Evolutionary conservation across 2,888 invertebrate genomes (phyloP).

Genomic region (Polyommatus iphigenia): DNA sequence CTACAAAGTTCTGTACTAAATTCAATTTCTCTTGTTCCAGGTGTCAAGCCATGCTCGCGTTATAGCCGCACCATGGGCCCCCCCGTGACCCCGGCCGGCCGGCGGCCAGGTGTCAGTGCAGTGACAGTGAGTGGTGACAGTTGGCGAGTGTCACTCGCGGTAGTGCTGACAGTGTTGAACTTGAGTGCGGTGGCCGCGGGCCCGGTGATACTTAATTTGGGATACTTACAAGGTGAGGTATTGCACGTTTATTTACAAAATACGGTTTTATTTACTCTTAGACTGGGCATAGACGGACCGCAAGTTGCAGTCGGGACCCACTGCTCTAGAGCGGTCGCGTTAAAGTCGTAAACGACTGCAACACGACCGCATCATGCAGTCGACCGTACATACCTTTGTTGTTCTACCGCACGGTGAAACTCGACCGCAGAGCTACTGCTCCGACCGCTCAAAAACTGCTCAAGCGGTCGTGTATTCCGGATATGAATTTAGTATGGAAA

Average conservation of each 20-base stretch:
- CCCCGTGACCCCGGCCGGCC: conserved; percentile 60
- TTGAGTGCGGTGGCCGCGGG: conserved; percentile 60
- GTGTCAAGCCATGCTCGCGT: conserved; percentile 42
- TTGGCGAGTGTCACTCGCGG: conserved; percentile 55
- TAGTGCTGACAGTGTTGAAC: conserved; percentile 61
- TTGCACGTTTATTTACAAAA: not conserved
- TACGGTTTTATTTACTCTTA: no score
- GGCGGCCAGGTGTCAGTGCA: conserved; percentile 40
- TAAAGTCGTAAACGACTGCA: no score
- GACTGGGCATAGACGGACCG: no score
- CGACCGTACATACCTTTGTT: no score
- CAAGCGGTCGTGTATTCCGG: no score
- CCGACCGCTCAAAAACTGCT: no score
- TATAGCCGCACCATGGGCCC: conserved; percentile 66
- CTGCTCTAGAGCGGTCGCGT: no score
- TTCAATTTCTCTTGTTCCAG: conserved; percentile 54
- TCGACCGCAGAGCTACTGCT: no score
- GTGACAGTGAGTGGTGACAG: conserved; percentile 50
- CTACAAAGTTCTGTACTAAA: not conserved
- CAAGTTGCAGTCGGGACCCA: no score
- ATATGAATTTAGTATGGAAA: no score
- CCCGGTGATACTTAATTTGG: conserved; percentile 67
- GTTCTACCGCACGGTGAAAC: no score
- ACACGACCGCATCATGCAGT: no score
- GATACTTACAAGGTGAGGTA: conserved; percentile 69